These are phyloP conservation scores for Tapirus indicus DNA, from an alignment of 2,797 vertebrate species.

Conservation along the genomic window DNA sequence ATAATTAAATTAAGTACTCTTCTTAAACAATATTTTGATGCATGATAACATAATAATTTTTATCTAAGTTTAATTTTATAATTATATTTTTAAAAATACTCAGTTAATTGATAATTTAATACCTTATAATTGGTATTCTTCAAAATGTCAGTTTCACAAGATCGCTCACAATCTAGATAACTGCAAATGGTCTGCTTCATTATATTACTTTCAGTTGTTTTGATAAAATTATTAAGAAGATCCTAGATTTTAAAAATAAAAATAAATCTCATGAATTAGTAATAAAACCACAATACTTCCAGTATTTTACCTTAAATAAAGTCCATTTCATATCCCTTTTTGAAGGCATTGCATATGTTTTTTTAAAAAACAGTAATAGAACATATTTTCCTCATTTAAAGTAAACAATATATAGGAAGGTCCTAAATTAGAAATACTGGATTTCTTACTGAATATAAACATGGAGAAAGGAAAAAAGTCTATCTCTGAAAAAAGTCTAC, in stretches of 20 bases:
- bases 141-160: slow-evolving; percentile 83
- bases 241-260: slow-evolving; percentile 76
- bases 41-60: not conserved
- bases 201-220: slow-evolving; percentile 80
- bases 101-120: slow-evolving; percentile 60
- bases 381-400: slow-evolving; percentile 27
- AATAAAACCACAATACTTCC: not conserved
- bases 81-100: slow-evolving; percentile 39
- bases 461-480: not conserved
- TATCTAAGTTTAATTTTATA: slow-evolving; percentile 51
- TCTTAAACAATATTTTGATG: slow-evolving; percentile 40
- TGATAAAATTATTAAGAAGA: slow-evolving; percentile 78
- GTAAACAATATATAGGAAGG: slow-evolving; percentile 21
- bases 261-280: slow-evolving; percentile 57
- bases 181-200: slow-evolving; percentile 80
- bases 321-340: not conserved
- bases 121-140: slow-evolving; percentile 82
- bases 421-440: not conserved
- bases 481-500: not conserved
- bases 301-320: slow-evolving; percentile 36
- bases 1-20: slow-evolving; percentile 34
- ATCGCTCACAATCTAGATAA: slow-evolving; percentile 82
- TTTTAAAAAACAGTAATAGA: not conserved
- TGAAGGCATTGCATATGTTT: not conserved
- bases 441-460: slow-evolving; percentile 47